Base-by-base conservation (phyloP, 2,888 invertebrate genomes). In the Dexiosoma caninum region DNA sequence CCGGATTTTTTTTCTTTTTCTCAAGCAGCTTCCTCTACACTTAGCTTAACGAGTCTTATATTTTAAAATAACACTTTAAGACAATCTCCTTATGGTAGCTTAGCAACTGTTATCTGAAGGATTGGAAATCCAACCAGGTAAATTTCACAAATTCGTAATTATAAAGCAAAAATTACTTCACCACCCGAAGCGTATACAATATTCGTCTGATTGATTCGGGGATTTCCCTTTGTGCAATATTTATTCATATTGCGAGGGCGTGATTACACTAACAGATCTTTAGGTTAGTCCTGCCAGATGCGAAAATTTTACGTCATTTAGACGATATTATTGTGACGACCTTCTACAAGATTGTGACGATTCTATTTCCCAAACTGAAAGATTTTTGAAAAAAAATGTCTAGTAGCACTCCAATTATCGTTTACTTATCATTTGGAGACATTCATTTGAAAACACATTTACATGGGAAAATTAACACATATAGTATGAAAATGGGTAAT, bases 11-110 rank as follows among this genome's bases (percentile, higher is more conserved):
- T 19, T 2, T 10, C 40, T 21, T 57, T 40, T 40, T 37, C 37
- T 37, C 21, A 57, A 59, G 57, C 14, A 59, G 16, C 27, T 40
- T 40, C 23, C 9, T 59, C n/a, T 37, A 16, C 37, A 23, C 37
- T 59, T 21, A 59, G 8, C 9, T 32, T 53, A 10, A 19, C 5
- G 14, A 32, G 4, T 37, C 57, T 57, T n/a, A 7, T 57, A 37
- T 57, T 57, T 37, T 27, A 57, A 57, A 57, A 57, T 57, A 57
- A 37, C 7, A 57, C 37, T 37, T 57, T 57, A 7, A 57, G 35
- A n/a, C 57, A 57, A 14, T 51, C 2, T 27, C 12, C 10, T 12
- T 21, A 46, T 46, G 21, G 9, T 21, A 21, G 1, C 12, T 21
- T 21, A n/a, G n/a, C n/a, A n/a, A n/a, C n/a, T n/a, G n/a, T n/a